A percentile compares a stretch with the other conserved stretches of the same genome.
Conservation (phyloP, 2,888 invertebrate genomes). For the Trachelus troglodyta region DNA sequence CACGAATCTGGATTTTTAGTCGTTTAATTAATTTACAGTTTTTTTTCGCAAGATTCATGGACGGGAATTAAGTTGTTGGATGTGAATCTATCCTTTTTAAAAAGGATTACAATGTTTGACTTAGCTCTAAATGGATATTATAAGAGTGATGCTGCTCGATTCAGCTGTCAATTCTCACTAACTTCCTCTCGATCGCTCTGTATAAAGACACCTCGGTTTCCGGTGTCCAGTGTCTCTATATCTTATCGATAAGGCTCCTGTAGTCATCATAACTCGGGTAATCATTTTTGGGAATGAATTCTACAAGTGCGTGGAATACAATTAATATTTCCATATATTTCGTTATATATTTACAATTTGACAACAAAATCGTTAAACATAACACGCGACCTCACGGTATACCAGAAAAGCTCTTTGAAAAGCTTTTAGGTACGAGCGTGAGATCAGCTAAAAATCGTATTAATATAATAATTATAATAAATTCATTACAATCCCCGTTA, state of each 20-base stretch:
- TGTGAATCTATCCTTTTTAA: too few species aligned
- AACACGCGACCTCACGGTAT: constrained; percentile 49
- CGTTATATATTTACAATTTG: constrained; percentile 62
- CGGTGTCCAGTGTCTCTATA: too few species aligned
- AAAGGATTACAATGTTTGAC: too few species aligned
- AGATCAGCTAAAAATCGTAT: constrained; percentile 47
- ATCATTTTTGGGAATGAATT: background rate
- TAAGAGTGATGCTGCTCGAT: too few species aligned
- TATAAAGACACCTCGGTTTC: too few species aligned
- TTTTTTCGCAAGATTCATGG: background rate
- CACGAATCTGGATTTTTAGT: constrained; percentile 1
- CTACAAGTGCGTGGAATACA: constrained; percentile 18
- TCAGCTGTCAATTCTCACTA: too few species aligned
- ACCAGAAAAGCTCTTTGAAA: constrained; percentile 35
- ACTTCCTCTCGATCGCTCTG: too few species aligned
- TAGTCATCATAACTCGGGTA: too few species aligned
- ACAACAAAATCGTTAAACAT: constrained; percentile 56
- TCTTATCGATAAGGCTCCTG: too few species aligned
- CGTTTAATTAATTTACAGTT: background rate
- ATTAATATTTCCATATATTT: constrained; percentile 56
- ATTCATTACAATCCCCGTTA: constrained; percentile 48
- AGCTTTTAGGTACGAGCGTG: constrained; percentile 39
- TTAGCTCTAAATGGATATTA: too few species aligned
- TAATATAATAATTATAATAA: constrained; percentile 48
- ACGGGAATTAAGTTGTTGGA: too few species aligned